phyloP scores from a whole-genome alignment of 2,797 vertebrate species.

The Hydrophis major region DNA sequence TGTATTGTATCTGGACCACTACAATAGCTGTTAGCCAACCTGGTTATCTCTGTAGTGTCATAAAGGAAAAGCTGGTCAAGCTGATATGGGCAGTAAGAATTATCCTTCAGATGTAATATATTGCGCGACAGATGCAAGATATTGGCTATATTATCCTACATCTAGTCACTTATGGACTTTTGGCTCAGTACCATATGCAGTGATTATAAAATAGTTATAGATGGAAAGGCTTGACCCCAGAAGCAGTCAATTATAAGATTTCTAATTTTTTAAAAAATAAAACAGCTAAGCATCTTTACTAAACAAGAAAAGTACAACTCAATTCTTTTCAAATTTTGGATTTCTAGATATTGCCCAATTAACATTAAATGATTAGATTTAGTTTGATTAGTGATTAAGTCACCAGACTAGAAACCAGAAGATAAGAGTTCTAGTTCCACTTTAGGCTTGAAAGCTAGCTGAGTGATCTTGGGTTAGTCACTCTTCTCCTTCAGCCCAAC shows the following conservation, averaged over 20 bases:
- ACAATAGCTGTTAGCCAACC: background rate
- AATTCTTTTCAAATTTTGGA: background rate
- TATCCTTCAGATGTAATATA: background rate
- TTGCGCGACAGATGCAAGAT: background rate
- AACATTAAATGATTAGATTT: background rate
- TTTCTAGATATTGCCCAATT: background rate
- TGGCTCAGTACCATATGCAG: background rate
- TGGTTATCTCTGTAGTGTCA: background rate
- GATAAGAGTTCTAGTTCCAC: background rate
- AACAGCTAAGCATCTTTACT: background rate
- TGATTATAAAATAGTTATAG: background rate
- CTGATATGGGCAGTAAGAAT: background rate
- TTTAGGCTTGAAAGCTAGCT: background rate
- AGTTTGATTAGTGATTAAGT: background rate
- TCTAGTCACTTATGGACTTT: background rate
- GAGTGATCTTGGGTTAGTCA: background rate
- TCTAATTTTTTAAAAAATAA: background rate
- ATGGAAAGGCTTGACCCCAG: background rate
- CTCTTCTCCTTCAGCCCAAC: background rate
- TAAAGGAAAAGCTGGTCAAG: background rate
- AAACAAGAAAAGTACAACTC: background rate
- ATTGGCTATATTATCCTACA: background rate
- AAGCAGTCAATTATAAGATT: background rate
- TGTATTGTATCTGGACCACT: background rate
- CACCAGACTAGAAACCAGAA: background rate